phyloP scores from a whole-genome alignment of 1,140 invertebrate genomes.

The Drosophila tsacasi region DNA sequence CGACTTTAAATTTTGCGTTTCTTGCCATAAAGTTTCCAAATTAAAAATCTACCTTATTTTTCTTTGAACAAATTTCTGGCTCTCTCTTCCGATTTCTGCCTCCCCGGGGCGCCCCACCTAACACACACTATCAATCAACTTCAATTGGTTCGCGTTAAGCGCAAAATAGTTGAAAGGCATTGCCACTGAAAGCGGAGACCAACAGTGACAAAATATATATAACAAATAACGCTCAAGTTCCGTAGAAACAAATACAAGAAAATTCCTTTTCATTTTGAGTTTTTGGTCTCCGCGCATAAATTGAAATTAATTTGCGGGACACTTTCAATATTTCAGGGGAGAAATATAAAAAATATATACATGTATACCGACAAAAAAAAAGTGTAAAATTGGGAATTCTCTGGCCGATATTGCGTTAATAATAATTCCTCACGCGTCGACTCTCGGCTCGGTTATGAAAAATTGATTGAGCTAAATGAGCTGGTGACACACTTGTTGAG shows the following conservation, averaged over 20 bases:
- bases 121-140: slow-evolving; percentile 72
- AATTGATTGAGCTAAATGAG: slow-evolving; percentile 83
- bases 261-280: slow-evolving; percentile 57
- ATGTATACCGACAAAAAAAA: slow-evolving; percentile 11
- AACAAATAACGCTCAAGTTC: slow-evolving; percentile 45
- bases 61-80: slow-evolving; percentile 21
- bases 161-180: slow-evolving; percentile 69
- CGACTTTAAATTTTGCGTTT: neutral
- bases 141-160: slow-evolving; percentile 76
- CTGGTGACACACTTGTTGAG: slow-evolving; percentile 82
- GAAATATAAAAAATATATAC: neutral
- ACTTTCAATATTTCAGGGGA: slow-evolving; percentile 69
- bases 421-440: slow-evolving; percentile 68
- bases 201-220: slow-evolving; percentile 51
- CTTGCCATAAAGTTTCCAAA: neutral
- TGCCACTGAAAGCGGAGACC: slow-evolving; percentile 33
- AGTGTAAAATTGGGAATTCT: slow-evolving; percentile 49
- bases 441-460: slow-evolving; percentile 60
- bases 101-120: slow-evolving; percentile 13
- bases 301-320: slow-evolving; percentile 82
- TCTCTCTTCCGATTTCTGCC: slow-evolving; percentile 13
- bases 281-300: slow-evolving; percentile 46
- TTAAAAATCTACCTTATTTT: slow-evolving; percentile 28
- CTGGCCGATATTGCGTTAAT: slow-evolving; percentile 67
- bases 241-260: slow-evolving; percentile 62